Base-by-base conservation (phyloP, 2,113 vertebrate genomes). In the Setophaga petechia region DNA sequence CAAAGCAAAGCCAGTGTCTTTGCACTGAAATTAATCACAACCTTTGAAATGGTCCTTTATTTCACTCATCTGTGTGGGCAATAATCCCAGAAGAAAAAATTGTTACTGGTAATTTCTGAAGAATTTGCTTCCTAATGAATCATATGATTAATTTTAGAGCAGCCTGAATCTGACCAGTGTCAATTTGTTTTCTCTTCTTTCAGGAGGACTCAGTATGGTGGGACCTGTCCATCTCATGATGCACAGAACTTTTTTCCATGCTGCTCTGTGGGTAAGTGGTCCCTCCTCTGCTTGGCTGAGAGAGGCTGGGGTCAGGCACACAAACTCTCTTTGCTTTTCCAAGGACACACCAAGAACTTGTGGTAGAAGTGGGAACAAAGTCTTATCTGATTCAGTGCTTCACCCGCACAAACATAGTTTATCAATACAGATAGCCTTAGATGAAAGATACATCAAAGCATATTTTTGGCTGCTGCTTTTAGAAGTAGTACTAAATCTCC, bases 371-470 rank as follows among this genome's bases (percentile, higher is more conserved):
- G 33, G 54, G 23, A 91, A 78, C 65, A 93, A 88, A 66, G 43
- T 44, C 44, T 49, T 78, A 12, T 87, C 82, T 92, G 73, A 51
- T 81, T 94, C 73, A 84, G 52, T 92, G 83, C 72, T 88, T 90
- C 52, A 69, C 65, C 72, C 0, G 0, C 55, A 65, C 69, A 71
- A 94, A 88, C 31, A 21, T 18, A 49, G 82, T 86, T 87, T 84
- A 86, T 96, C 88, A 57, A 51, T 85, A 76, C 15, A 93, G 72
- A 77, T 86, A 86, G 59, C 47, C 65, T 93, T 77, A 90, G 90
- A 93, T 93, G 44, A 93, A 93, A 94, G 75, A 84, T 80, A 92
- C 44, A 93, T 95, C 92, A 94, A 94, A 95, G 87, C 46, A 41
- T 77, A 44, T 74, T 93, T 93, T 79, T 63, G 68, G 47, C 90